Base-by-base conservation (phyloP, 92 coral and sea anemone species). In the Paragorgia papillata region DNA sequence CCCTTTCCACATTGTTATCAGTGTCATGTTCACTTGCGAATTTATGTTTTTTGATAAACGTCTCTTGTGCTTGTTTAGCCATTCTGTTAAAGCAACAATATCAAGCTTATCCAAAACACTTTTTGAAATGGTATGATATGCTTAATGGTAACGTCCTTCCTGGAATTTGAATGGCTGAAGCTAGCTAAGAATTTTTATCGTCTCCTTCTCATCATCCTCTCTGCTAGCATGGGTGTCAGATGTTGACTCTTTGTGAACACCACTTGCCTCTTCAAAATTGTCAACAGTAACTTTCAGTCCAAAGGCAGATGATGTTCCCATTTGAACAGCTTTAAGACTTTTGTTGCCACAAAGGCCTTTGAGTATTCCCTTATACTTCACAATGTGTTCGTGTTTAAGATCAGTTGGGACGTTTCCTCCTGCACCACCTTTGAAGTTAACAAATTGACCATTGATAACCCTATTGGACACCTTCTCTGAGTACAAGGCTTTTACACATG, bases 91-190 rank as follows among this genome's bases (percentile, higher is more conserved):
- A 26, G 37, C 50, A 21, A 56, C 15, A 0, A 61, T 71, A 74
- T 83, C 54, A 1, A 83, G 58, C 66, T 83, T 49, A 26, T 87
- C 82, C 34, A 87, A 69, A n/a, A 88, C 85, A 28, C 75, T 83
- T 43, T 83, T 87, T 40, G 80, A 17, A 34, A 74, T 79, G 17
- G 30, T 32, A 14, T 87, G 85, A 46, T 76, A 87, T 24, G 80
- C 29, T 28, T 31, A 46, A 15, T 73, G 75, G 14, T 37, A 12
- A 17, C 83, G 46, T n/a, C 48, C 73, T 43, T 20, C 33, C 25
- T 22, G 17, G 24, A 9, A 64, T 25, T 15, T 26, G 15, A 78
- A 78, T 51, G 83, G 65, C 48, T 65, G 40, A 14, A 63, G 25
- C 34, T 64, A 32, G 32, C 53, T 64, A 12, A 64, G 46, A 19